These are phyloP conservation scores for Bagarius yarrelli DNA, from an alignment of 2,113 vertebrate species.

Conservation along the genomic window DNA sequence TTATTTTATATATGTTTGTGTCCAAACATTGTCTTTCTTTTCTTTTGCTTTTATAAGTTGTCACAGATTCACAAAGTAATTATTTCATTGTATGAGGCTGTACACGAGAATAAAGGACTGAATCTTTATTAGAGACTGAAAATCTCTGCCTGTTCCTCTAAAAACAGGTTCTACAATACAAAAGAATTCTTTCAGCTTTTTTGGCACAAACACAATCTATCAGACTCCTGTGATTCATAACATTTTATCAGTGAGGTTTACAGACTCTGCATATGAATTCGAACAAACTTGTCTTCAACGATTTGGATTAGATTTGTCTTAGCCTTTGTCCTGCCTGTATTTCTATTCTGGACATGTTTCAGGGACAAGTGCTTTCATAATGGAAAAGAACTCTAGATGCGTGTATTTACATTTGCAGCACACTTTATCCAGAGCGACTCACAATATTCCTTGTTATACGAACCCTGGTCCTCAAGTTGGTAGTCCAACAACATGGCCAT, in stretches of 20 bases:
- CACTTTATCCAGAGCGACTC: background rate
- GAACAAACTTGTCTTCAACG: background rate
- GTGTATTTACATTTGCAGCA: background rate
- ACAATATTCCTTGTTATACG: no score
- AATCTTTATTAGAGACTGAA: background rate
- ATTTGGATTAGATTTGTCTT: background rate
- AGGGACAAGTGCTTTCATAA: background rate
- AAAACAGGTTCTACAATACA: background rate
- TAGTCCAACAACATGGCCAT: background rate
- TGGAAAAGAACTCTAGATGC: background rate
- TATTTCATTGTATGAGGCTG: no score
- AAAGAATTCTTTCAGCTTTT: background rate
- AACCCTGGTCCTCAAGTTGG: no score
- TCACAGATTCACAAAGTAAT: no score
- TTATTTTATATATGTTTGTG: no score
- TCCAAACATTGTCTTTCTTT: no score
- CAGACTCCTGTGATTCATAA: background rate
- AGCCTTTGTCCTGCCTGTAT: no score
- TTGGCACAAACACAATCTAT: background rate
- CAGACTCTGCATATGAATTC: background rate
- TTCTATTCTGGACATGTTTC: background rate
- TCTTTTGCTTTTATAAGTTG: no score
- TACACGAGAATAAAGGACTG: background rate
- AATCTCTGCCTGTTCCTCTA: background rate
- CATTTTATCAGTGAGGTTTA: background rate